Evolutionary conservation across 2,113 vertebrate genomes (phyloP).

Genomic region (Pimephales promelas): DNA sequence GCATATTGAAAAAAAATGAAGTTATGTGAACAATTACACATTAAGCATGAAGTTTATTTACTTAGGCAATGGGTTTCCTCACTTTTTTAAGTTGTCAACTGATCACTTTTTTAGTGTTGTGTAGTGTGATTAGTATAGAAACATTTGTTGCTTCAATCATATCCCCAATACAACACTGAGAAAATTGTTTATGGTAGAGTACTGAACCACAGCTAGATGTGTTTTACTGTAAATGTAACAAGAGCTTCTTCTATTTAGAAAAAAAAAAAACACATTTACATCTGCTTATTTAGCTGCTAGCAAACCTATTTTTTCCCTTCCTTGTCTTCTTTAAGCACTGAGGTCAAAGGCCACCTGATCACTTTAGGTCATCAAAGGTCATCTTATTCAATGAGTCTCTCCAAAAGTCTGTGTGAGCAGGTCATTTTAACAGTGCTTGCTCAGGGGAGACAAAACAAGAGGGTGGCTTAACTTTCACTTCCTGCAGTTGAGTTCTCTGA

Average conservation of each 20-base stretch:
- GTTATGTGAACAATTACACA: too few species aligned
- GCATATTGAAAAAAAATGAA: too few species aligned
- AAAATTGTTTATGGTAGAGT: neutral
- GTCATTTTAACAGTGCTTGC: constrained; percentile 38
- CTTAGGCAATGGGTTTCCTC: too few species aligned
- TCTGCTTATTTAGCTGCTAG: neutral
- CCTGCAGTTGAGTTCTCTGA: constrained; percentile 25
- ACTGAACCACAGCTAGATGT: neutral
- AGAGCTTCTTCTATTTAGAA: too few species aligned
- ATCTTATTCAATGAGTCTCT: constrained; percentile 35
- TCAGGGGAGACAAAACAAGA: constrained; percentile 45
- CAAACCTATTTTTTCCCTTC: neutral
- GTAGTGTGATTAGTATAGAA: too few species aligned
- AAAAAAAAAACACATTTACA: neutral
- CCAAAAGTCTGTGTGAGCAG: constrained; percentile 28
- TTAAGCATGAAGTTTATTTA: too few species aligned
- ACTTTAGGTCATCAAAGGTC: constrained; percentile 33
- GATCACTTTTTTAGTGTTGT: neutral
- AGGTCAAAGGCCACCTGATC: constrained; percentile 36
- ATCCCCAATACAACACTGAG: neutral
- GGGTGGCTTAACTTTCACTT: constrained; percentile 21
- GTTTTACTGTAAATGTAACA: neutral
- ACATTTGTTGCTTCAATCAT: neutral
- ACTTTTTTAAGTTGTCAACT: too few species aligned
- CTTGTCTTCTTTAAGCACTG: constrained; percentile 20